These are phyloP conservation scores for Amazona guildingii DNA, from an alignment of 2,113 vertebrate species.

Conservation along the genomic window DNA sequence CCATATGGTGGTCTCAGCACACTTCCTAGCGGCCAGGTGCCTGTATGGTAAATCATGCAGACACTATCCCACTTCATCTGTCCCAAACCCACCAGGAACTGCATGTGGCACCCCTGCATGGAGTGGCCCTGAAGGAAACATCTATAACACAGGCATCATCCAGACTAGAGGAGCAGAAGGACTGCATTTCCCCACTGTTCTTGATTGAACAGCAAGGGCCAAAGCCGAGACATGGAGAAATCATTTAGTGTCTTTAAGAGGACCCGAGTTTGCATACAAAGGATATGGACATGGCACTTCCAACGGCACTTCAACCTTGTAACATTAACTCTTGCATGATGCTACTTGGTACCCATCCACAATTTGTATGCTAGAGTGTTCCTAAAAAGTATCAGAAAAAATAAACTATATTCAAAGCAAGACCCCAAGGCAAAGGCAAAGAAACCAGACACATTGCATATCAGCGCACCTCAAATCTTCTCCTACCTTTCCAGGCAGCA, in stretches of 20 bases:
- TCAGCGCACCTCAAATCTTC: neutral
- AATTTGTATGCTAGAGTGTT: neutral
- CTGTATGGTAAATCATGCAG: neutral
- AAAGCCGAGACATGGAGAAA: neutral
- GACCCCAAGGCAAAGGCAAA: neutral
- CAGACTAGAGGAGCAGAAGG: neutral
- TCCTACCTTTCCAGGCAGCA: neutral
- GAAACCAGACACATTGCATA: neutral
- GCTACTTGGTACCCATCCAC: neutral
- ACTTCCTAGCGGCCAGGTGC: neutral
- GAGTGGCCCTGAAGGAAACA: neutral
- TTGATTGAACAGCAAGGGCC: neutral
- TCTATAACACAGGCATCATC: neutral
- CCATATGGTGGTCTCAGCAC: constrained; percentile 3
- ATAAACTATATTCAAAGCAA: neutral
- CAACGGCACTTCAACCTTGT: neutral
- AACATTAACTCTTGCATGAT: neutral
- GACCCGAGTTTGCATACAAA: neutral
- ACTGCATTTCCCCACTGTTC: neutral
- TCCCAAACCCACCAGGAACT: neutral
- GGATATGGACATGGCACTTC: neutral
- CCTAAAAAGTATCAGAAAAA: neutral
- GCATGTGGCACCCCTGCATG: neutral
- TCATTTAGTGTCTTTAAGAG: neutral
- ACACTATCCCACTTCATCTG: neutral